These are phyloP conservation scores for Lycophotia porphyrea DNA, from an alignment of 2,888 invertebrate species.

Conservation along the genomic window DNA sequence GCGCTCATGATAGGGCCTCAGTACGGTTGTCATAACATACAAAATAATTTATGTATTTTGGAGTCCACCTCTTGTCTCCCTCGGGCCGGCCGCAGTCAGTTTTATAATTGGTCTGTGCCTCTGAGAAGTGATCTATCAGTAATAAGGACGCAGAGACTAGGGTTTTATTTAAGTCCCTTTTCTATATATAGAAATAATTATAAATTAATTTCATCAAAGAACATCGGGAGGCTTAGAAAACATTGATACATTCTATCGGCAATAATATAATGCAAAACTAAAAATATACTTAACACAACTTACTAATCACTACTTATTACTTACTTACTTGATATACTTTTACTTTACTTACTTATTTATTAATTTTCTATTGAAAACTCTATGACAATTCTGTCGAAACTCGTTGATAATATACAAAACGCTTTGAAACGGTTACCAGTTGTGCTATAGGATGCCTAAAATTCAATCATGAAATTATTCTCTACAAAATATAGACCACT, in stretches of 20 bases:
- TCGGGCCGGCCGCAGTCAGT: not conserved
- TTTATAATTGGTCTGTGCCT: slow-evolving; percentile 36
- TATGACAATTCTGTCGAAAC: not conserved
- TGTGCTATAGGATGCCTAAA: not conserved
- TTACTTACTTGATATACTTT: too few relatives aligned
- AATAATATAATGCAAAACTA: not conserved
- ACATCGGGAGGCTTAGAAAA: not conserved
- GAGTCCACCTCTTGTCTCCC: slow-evolving; percentile 14
- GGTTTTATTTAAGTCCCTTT: not conserved
- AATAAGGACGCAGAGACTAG: slow-evolving; percentile 5
- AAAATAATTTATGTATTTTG: slow-evolving; percentile 10
- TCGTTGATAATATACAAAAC: not conserved
- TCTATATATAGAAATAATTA: not conserved
- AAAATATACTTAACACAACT: not conserved
- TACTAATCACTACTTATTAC: too few relatives aligned
- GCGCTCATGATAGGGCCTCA: not conserved
- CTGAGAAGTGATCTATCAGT: slow-evolving; percentile 21
- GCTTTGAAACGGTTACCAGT: not conserved
- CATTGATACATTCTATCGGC: not conserved
- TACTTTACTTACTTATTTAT: too few relatives aligned
- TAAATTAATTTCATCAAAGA: not conserved
- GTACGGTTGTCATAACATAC: slow-evolving; percentile 15
- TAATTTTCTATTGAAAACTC: not conserved
- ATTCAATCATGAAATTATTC: not conserved
- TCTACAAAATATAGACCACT: not conserved